Conservation (phyloP, 1,140 invertebrate genomes). For the Scaptomyza pallida region DNA sequence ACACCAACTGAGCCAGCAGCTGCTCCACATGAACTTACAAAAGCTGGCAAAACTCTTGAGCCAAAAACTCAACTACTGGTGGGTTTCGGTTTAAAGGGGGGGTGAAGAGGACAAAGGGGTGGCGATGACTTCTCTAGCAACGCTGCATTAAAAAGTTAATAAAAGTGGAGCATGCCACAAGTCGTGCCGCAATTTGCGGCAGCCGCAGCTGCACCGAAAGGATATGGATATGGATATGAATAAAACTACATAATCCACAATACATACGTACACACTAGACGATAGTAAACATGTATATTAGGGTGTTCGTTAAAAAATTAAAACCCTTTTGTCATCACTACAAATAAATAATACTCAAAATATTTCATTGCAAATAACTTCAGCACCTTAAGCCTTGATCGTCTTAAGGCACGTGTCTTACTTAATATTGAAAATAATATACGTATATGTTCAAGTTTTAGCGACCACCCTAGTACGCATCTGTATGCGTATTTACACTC, state of each 20-base stretch:
- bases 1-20: conserved; percentile 17
- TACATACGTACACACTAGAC: no score
- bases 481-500: conserved; percentile 12
- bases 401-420: no score
- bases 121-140: conserved; percentile 11
- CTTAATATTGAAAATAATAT: no score
- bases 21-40: conserved; percentile 52
- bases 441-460: no score
- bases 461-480: conserved; percentile 1
- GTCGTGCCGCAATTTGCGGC: conserved; percentile 80
- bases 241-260: conserved; percentile 54
- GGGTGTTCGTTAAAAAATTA: no score
- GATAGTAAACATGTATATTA: background rate
- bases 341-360: no score
- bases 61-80: conserved; percentile 1
- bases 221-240: conserved; percentile 76
- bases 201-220: conserved; percentile 64
- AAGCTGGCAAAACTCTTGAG: conserved; percentile 46
- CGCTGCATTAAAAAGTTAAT: conserved; percentile 81
- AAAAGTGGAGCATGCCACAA: conserved; percentile 82
- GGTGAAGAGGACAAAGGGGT: background rate
- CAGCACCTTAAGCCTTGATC: no score
- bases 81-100: background rate
- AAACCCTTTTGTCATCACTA: no score
- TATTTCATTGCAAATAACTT: no score